These are phyloP conservation scores for Dusona sp. DNA, from an alignment of 2,888 invertebrate species.

Conservation along the genomic window DNA sequence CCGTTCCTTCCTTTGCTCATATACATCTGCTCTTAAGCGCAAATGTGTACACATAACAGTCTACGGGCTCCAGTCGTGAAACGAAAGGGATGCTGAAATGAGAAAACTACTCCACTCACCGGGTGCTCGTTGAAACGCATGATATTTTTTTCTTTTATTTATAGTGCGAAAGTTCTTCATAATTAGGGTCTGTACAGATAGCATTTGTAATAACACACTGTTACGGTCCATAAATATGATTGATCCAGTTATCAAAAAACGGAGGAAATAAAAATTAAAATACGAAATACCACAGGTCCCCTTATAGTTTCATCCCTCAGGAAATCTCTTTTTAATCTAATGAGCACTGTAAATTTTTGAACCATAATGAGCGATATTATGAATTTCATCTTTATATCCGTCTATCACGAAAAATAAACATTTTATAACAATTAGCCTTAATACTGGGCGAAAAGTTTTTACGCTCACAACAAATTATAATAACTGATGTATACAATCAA, in stretches of 20 bases:
- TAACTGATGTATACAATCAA: conserved; percentile 8
- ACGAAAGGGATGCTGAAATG: conserved; percentile 50
- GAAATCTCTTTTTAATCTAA: neutral
- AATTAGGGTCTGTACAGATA: conserved; percentile 59
- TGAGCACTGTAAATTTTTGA: neutral
- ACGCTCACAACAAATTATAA: conserved; percentile 2
- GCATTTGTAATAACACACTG: conserved; percentile 45
- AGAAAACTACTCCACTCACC: conserved; percentile 53
- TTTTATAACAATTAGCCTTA: neutral
- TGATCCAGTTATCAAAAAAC: conserved; percentile 16
- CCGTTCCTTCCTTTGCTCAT: conserved; percentile 47
- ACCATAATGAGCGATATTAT: neutral
- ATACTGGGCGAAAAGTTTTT: neutral
- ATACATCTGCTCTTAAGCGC: conserved; percentile 46
- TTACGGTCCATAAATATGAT: conserved; percentile 31
- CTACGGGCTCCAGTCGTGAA: conserved; percentile 58
- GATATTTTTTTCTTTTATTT: conserved; percentile 9
- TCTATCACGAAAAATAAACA: too few species aligned
- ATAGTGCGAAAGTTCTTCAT: conserved; percentile 49
- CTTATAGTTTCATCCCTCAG: neutral
- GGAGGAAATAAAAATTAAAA: neutral
- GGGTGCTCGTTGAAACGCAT: conserved; percentile 34
- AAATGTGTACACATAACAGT: conserved; percentile 50
- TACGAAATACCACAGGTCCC: neutral
- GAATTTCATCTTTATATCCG: neutral